Conservation (phyloP, 53 echinoderm and acorn worm genomes). For the Mesocentrotus franciscanus region DNA sequence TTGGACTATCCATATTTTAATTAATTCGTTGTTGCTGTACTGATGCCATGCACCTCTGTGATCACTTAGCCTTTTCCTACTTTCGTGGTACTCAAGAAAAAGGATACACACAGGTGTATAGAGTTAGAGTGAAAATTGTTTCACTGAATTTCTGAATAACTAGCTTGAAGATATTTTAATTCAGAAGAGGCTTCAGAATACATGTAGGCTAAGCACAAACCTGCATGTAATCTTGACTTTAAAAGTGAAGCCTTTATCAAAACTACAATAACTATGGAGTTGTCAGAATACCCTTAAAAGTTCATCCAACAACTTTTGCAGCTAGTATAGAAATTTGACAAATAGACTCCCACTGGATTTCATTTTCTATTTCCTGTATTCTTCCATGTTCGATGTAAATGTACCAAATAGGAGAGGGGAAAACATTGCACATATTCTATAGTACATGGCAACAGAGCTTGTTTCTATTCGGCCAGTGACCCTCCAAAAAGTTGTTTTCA, state of each 20-base stretch:
- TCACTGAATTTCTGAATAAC: neutral
- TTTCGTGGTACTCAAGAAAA: neutral
- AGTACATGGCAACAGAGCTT: neutral
- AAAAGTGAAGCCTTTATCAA: neutral
- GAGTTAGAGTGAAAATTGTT: neutral
- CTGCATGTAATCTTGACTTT: neutral
- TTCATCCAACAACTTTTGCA: neutral
- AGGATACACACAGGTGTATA: neutral
- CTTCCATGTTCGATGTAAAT: neutral
- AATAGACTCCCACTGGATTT: neutral
- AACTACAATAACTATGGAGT: neutral
- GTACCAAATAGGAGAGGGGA: neutral
- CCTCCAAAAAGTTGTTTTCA: conserved; percentile 14
- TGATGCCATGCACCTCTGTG: too few relatives aligned
- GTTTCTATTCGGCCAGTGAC: conserved; percentile 16
- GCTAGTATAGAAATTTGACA: neutral
- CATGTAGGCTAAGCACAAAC: neutral
- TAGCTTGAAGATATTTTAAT: neutral
- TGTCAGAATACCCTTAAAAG: neutral
- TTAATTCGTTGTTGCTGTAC: too few relatives aligned
- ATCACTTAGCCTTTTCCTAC: neutral
- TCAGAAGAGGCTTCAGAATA: neutral
- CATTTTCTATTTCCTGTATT: neutral
- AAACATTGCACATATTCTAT: neutral
- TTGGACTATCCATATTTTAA: neutral